Percentiles rank a stretch among this genome's conserved stretches.
These are phyloP conservation scores for Amphiprion percula DNA, from an alignment of 2,113 vertebrate species.

Conservation along the genomic window DNA sequence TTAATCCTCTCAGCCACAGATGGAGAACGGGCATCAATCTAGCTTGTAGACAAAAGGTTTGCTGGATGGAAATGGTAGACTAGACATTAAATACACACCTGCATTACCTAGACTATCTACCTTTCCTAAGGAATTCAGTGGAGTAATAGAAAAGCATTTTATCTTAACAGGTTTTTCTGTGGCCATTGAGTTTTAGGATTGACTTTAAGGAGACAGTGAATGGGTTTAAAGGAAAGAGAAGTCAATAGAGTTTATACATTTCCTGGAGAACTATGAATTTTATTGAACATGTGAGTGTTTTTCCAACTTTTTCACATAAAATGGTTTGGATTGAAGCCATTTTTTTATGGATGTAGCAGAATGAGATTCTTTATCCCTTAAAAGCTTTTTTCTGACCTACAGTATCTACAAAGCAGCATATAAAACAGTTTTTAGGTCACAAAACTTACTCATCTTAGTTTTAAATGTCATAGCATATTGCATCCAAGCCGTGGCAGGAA, in stretches of 20 bases:
- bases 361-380: constrained; percentile 6
- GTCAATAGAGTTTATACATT: constrained; percentile 25
- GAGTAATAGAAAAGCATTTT: constrained; percentile 35
- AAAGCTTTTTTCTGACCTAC: neutral
- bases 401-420: neutral
- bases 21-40: constrained; percentile 64
- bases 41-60: constrained; percentile 53
- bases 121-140: constrained; percentile 34
- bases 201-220: constrained; percentile 6
- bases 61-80: constrained; percentile 44
- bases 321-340: neutral
- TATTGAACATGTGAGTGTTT: neutral
- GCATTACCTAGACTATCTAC: constrained; percentile 18
- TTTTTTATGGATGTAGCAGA: neutral
- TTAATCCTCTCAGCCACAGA: constrained; percentile 77
- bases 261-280: constrained; percentile 15
- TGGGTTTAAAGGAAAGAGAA: too few relatives aligned
- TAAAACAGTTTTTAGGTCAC: constrained; percentile 1
- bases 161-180: constrained; percentile 38
- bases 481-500: neutral
- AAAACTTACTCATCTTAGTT: constrained; percentile 4
- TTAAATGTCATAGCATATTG: neutral
- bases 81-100: constrained; percentile 34
- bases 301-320: neutral
- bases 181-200: constrained; percentile 8